These are phyloP conservation scores for Litoditis marina DNA, from an alignment of 2,888 invertebrate species.

Conservation along the genomic window DNA sequence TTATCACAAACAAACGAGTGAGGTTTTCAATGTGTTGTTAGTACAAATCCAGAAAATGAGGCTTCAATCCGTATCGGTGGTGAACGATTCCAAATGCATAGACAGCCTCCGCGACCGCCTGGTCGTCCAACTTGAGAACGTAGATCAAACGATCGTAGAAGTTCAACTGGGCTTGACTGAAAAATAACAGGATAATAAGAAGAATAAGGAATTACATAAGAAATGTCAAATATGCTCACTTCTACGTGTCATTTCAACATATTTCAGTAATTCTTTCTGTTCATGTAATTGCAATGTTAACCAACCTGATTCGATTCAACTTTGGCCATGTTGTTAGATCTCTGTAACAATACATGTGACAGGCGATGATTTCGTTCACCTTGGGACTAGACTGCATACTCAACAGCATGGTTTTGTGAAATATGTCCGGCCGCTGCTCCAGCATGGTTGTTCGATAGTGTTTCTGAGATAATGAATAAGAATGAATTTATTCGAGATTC, in stretches of 20 bases:
- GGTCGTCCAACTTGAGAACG: slow-evolving; percentile 27
- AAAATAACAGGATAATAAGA: too few relatives aligned
- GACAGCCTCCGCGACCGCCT: slow-evolving; percentile 13
- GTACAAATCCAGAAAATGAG: slow-evolving; percentile 50
- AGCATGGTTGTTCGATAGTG: slow-evolving; percentile 18
- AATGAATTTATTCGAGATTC: too few relatives aligned
- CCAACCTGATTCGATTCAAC: slow-evolving; percentile 42
- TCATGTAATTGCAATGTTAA: too few relatives aligned
- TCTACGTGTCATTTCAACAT: too few relatives aligned
- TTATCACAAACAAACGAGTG: too few relatives aligned
- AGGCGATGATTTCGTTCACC: slow-evolving; percentile 51
- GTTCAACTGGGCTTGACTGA: slow-evolving; percentile 38
- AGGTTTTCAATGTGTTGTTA: slow-evolving; percentile 28
- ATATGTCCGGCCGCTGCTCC: slow-evolving; percentile 19
- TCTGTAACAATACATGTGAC: slow-evolving; percentile 43
- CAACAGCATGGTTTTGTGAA: slow-evolving; percentile 41
- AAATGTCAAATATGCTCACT: too few relatives aligned
- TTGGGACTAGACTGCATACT: slow-evolving; percentile 47
- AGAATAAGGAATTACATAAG: too few relatives aligned
- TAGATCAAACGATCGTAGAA: slow-evolving; percentile 43
- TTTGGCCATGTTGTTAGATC: slow-evolving; percentile 52
- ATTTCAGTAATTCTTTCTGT: too few relatives aligned
- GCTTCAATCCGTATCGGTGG: slow-evolving; percentile 44
- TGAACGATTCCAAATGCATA: slow-evolving; percentile 22
- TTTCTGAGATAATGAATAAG: slow-evolving; percentile 9